Evolutionary conservation across 1,140 invertebrate genomes (phyloP).

Genomic region (Drosophila subobscura): DNA sequence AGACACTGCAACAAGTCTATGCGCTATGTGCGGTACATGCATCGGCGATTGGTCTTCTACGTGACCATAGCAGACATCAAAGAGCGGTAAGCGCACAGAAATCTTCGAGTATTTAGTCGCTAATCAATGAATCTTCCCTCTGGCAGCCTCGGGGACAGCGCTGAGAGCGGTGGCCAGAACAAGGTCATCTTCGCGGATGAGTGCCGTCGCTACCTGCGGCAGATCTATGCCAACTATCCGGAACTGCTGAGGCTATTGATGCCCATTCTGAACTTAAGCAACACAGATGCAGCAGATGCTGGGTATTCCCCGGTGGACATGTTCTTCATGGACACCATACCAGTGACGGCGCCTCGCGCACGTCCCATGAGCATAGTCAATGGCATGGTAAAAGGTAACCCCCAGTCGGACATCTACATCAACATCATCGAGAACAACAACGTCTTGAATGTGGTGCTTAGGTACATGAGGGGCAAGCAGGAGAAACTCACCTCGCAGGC

Average conservation of each 20-base stretch:
- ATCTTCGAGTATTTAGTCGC: not conserved
- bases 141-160: constrained; percentile 40
- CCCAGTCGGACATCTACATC: constrained; percentile 91
- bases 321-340: constrained; percentile 94
- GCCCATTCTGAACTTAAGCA: constrained; percentile 87
- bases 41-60: constrained; percentile 86
- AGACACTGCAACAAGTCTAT: constrained; percentile 86
- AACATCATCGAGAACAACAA: constrained; percentile 87
- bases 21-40: constrained; percentile 86
- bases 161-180: constrained; percentile 59
- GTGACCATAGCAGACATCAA: constrained; percentile 81
- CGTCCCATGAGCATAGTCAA: constrained; percentile 90
- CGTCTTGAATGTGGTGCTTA: constrained; percentile 87
- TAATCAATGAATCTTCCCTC: not conserved
- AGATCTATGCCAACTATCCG: constrained; percentile 91
- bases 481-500: constrained; percentile 84
- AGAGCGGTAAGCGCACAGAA: constrained; percentile 54
- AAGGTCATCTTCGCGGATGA: constrained; percentile 85
- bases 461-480: constrained; percentile 84
- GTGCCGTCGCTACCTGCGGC: constrained; percentile 88
- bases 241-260: constrained; percentile 89
- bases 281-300: constrained; percentile 63
- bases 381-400: constrained; percentile 91
- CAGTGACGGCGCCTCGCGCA: constrained; percentile 93
- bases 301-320: constrained; percentile 90